Conservation (phyloP, 2,797 vertebrate genomes). For the Columba guinea region DNA sequence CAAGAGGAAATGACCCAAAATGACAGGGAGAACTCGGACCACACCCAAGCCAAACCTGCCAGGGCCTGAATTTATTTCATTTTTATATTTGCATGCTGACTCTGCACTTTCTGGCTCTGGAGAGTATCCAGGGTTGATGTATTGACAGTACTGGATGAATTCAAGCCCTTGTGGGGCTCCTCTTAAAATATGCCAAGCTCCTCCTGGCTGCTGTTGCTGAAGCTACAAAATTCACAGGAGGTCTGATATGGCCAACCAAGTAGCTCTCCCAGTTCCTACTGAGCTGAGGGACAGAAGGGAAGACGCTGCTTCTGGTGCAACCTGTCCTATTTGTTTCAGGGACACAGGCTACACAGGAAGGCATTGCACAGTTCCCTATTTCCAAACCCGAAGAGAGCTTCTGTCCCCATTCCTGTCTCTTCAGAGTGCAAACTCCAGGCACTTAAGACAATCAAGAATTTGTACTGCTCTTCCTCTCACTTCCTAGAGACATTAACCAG, state of each 20-base stretch:
- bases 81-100: not conserved
- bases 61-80: not conserved
- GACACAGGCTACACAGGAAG: not conserved
- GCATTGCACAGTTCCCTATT: not conserved
- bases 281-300: not conserved
- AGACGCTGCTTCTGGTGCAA: not conserved
- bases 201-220: not conserved
- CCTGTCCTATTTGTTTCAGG: not conserved
- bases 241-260: not conserved
- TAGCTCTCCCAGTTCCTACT: not conserved
- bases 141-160: constrained; percentile 2
- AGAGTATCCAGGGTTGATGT: not conserved
- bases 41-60: not conserved
- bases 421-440: not conserved
- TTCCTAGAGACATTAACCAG: not conserved
- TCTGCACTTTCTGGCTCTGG: not conserved
- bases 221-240: not conserved
- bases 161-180: not conserved
- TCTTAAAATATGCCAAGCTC: not conserved
- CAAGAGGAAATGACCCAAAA: not conserved
- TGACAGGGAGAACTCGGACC: not conserved
- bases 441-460: not conserved
- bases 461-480: not conserved
- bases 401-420: not conserved
- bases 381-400: not conserved